Evolutionary conservation across 2,888 invertebrate species (phyloP).

Genomic region (Ichneumon xanthorius): DNA sequence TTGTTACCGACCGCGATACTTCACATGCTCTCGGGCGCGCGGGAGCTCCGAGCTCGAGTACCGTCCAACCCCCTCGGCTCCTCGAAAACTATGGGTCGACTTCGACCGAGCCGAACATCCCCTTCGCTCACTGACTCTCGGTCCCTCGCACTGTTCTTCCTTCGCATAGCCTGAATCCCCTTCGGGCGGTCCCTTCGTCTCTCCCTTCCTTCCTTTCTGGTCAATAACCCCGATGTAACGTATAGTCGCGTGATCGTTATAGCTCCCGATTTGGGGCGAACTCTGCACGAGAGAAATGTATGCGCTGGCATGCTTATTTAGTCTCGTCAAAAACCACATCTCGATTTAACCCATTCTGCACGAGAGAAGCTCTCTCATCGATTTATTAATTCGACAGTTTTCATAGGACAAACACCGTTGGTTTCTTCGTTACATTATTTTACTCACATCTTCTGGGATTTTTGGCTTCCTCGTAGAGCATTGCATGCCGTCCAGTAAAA

Average conservation of each 20-base stretch:
- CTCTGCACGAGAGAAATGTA: background rate
- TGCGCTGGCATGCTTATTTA: slow-evolving; percentile 26
- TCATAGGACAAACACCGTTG: background rate
- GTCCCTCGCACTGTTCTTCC: slow-evolving; percentile 10
- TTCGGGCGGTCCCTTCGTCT: slow-evolving; percentile 38
- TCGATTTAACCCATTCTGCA: slow-evolving; percentile 29
- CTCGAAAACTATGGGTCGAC: background rate
- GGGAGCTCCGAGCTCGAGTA: background rate
- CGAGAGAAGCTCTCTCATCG: background rate
- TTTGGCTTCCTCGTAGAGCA: too few species aligned
- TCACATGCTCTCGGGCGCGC: background rate
- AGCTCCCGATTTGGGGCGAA: slow-evolving; percentile 5
- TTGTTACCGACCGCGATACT: background rate
- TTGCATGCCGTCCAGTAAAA: too few species aligned
- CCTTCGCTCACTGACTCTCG: slow-evolving; percentile 1
- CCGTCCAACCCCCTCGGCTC: slow-evolving; percentile 1
- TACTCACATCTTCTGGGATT: background rate
- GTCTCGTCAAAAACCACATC: slow-evolving; percentile 21
- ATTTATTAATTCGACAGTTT: background rate
- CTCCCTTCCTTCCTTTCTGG: slow-evolving; percentile 73
- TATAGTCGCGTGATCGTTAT: slow-evolving; percentile 39
- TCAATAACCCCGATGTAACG: slow-evolving; percentile 75
- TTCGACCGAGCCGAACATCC: slow-evolving; percentile 15
- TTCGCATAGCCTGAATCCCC: slow-evolving; percentile 27
- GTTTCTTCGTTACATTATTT: background rate